Conservation (phyloP, 1,140 invertebrate genomes). For the Brachystomella parvula region DNA sequence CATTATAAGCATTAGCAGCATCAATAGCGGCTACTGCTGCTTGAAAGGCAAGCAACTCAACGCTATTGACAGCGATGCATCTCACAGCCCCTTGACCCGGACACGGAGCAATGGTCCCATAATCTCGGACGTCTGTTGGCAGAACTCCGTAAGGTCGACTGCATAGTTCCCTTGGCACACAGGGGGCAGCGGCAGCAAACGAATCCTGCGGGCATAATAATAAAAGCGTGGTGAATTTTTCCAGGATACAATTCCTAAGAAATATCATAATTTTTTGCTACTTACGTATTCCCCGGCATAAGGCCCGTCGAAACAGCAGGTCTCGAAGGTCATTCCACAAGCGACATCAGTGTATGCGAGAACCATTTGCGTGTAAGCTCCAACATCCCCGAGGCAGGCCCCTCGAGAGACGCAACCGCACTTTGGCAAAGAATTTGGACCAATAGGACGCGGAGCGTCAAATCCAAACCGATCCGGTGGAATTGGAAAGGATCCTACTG, state of each 20-base stretch:
- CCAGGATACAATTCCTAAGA: neutral
- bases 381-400: neutral
- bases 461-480: neutral
- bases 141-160: constrained; percentile 22
- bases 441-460: neutral
- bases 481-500: neutral
- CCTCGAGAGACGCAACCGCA: constrained; percentile 10
- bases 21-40: constrained; percentile 14
- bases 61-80: constrained; percentile 16
- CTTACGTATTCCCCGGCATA: constrained; percentile 30
- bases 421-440: neutral
- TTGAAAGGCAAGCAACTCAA: neutral
- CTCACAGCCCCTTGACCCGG: constrained; percentile 29
- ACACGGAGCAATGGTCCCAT: constrained; percentile 31
- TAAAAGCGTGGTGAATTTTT: too few species aligned
- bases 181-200: constrained; percentile 14
- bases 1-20: neutral
- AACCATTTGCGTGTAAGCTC: neutral
- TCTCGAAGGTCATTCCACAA: constrained; percentile 9
- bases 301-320: constrained; percentile 20
- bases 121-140: constrained; percentile 32
- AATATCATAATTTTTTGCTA: neutral
- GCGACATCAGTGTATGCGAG: neutral
- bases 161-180: constrained; percentile 27
- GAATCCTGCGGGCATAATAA: constrained; percentile 27